These are phyloP conservation scores for Philereme transversata DNA, from an alignment of 2,888 invertebrate species.

Conservation along the genomic window DNA sequence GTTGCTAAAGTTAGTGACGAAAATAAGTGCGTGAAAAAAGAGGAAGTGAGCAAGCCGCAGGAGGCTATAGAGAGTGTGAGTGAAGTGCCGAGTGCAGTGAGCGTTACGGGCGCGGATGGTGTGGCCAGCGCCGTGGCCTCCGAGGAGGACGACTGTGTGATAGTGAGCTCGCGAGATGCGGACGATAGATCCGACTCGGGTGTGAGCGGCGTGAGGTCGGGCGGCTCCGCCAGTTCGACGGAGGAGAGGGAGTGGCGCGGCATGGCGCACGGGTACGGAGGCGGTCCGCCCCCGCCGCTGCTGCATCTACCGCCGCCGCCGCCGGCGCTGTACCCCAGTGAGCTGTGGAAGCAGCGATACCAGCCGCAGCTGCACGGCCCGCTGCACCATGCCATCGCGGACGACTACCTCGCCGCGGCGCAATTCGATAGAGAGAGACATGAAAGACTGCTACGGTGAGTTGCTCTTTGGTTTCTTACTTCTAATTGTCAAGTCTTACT, in stretches of 20 bases:
- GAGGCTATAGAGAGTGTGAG: constrained; percentile 62
- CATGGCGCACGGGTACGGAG: constrained; percentile 88
- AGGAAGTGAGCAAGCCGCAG: constrained; percentile 57
- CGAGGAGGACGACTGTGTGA: constrained; percentile 87
- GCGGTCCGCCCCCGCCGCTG: constrained; percentile 85
- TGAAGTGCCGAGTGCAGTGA: constrained; percentile 80
- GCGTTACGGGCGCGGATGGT: constrained; percentile 76
- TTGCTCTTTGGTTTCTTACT: background rate
- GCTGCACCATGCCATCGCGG: constrained; percentile 80
- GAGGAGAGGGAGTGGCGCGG: constrained; percentile 91
- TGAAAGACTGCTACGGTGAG: constrained; percentile 87
- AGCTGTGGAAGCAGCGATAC: constrained; percentile 86
- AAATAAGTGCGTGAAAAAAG: constrained; percentile 75
- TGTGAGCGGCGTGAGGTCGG: constrained; percentile 90
- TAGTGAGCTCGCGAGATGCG: constrained; percentile 85
- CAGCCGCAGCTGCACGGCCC: constrained; percentile 81
- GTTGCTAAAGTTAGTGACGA: constrained; percentile 72
- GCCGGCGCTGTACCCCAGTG: constrained; percentile 81
- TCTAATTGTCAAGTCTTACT: background rate
- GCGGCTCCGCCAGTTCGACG: constrained; percentile 89
- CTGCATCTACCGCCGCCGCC: constrained; percentile 78
- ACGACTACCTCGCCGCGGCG: constrained; percentile 79
- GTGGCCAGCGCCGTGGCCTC: constrained; percentile 82
- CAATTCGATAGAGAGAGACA: constrained; percentile 86
- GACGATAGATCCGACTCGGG: constrained; percentile 87